These are phyloP conservation scores for Pasiphila rectangulata DNA, from an alignment of 2,888 invertebrate genomes.

Conservation along the genomic window DNA sequence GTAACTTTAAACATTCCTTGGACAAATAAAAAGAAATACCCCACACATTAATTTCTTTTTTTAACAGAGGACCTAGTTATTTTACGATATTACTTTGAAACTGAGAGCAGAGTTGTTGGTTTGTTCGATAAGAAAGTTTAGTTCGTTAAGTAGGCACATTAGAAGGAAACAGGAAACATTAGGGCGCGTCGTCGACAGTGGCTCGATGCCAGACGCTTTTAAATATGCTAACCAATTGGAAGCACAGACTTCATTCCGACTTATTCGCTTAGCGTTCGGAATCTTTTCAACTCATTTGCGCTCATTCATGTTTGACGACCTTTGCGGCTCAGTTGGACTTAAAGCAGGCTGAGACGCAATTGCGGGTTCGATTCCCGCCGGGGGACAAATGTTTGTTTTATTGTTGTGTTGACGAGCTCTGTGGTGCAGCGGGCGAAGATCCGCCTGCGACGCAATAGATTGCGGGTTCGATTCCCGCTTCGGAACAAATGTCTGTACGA, in stretches of 20 bases:
- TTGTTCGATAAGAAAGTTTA: conserved; percentile 75
- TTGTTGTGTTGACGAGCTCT: too few relatives aligned
- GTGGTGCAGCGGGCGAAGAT: too few relatives aligned
- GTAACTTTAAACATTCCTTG: background rate
- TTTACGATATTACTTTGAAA: conserved; percentile 61
- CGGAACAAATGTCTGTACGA: too few relatives aligned
- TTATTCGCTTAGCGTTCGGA: conserved; percentile 43
- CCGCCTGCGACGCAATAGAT: too few relatives aligned
- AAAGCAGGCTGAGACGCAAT: too few relatives aligned
- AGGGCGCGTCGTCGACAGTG: conserved; percentile 66
- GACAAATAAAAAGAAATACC: conserved; percentile 11
- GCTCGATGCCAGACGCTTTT: conserved; percentile 71
- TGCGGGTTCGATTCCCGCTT: too few relatives aligned
- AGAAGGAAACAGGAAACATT: conserved; percentile 75
- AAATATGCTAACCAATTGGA: conserved; percentile 75
- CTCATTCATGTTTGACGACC: too few relatives aligned
- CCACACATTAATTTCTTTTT: conserved; percentile 33
- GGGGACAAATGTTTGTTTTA: too few relatives aligned
- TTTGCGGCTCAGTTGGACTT: too few relatives aligned
- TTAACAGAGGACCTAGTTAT: conserved; percentile 52
- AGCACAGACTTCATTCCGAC: conserved; percentile 56
- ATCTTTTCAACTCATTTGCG: conserved; percentile 40
- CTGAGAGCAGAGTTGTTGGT: conserved; percentile 61
- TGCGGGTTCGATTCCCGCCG: too few relatives aligned
- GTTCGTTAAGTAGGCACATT: conserved; percentile 78